Evolutionary conservation across 2,888 invertebrate species (phyloP).

Genomic region (Colostygia pectinataria): DNA sequence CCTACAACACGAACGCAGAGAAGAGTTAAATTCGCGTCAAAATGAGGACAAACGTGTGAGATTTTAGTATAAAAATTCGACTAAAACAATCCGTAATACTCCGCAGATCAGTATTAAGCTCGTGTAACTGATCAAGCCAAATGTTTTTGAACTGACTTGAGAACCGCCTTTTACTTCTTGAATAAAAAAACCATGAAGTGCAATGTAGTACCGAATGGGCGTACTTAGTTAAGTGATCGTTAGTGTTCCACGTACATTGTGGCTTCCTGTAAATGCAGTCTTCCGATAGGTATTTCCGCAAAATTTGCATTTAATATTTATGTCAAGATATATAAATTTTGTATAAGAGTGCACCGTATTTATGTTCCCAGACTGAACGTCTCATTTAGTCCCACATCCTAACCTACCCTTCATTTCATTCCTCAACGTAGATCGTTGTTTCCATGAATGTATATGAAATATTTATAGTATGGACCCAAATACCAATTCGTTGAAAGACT

Average conservation of each 20-base stretch:
- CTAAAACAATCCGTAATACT: constrained; percentile 60
- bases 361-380: constrained; percentile 35
- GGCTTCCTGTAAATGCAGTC: constrained; percentile 82
- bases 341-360: constrained; percentile 39
- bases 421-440: constrained; percentile 60
- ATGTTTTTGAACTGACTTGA: constrained; percentile 76
- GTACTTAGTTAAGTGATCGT: constrained; percentile 77
- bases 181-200: constrained; percentile 69
- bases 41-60: constrained; percentile 56
- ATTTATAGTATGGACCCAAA: constrained; percentile 46
- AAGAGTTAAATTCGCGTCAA: constrained; percentile 46
- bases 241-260: constrained; percentile 74
- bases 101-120: constrained; percentile 69
- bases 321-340: constrained; percentile 51
- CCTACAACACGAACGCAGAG: constrained; percentile 37
- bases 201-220: constrained; percentile 67
- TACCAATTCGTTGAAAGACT: constrained; percentile 52
- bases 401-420: constrained; percentile 48
- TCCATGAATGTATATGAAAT: constrained; percentile 50
- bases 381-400: constrained; percentile 34
- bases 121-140: constrained; percentile 75
- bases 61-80: constrained; percentile 56
- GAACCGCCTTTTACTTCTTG: constrained; percentile 76
- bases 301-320: constrained; percentile 75
- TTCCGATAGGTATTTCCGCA: constrained; percentile 81